These are phyloP conservation scores for Prosapia bicincta DNA, from an alignment of 2,888 invertebrate species.

Conservation along the genomic window DNA sequence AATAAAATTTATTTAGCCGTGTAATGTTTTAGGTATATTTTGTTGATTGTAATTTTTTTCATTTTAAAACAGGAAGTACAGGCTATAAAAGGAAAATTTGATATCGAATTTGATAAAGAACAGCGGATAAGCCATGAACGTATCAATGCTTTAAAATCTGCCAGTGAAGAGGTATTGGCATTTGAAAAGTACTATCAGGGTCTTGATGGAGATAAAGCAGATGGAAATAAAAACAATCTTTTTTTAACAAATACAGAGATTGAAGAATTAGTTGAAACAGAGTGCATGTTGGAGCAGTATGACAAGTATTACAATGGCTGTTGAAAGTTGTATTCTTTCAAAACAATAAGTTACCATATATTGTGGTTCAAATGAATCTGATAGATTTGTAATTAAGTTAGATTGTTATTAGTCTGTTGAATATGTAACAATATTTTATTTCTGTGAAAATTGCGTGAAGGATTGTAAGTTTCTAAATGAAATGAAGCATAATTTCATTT, in stretches of 20 bases:
- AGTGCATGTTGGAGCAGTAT: neutral
- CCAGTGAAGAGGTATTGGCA: slow-evolving; percentile 14
- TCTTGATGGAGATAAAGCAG: neutral
- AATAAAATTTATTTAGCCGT: too few relatives aligned
- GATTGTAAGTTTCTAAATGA: too few relatives aligned
- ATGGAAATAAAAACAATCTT: neutral
- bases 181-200: slow-evolving; percentile 21
- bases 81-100: neutral
- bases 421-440: too few relatives aligned
- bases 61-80: neutral
- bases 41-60: too few relatives aligned
- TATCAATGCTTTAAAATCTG: neutral
- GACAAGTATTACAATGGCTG: neutral
- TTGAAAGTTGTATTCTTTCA: neutral
- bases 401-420: neutral
- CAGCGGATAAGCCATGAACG: neutral
- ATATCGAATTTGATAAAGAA: neutral
- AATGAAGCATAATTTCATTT: too few relatives aligned
- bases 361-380: neutral
- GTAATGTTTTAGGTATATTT: too few relatives aligned
- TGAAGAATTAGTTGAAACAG: neutral
- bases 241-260: neutral
- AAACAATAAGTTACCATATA: neutral
- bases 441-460: too few relatives aligned
- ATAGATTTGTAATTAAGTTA: neutral